A percentile compares a stretch with the other conserved stretches of the same genome.
These are phyloP conservation scores for Boloria selene DNA, from an alignment of 2,888 invertebrate genomes.

Conservation along the genomic window DNA sequence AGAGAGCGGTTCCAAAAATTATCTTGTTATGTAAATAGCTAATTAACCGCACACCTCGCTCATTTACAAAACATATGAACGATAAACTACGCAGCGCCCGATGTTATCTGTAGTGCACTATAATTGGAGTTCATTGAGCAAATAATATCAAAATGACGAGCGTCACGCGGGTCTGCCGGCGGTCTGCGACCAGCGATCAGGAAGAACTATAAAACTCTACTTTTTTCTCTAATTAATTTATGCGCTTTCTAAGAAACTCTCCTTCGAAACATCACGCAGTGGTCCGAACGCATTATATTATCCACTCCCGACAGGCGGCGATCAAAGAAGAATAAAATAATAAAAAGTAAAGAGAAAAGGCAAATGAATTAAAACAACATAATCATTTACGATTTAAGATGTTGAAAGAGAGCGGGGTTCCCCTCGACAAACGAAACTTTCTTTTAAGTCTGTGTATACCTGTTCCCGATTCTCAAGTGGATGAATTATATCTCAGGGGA, in stretches of 20 bases:
- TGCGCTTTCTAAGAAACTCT: constrained; percentile 49
- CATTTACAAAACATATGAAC: constrained; percentile 32
- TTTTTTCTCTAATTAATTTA: constrained; percentile 55
- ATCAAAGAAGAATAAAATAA: constrained; percentile 70
- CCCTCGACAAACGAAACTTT: constrained; percentile 78
- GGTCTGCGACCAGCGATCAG: constrained; percentile 20
- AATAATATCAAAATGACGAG: constrained; percentile 40
- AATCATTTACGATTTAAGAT: constrained; percentile 79
- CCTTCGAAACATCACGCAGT: constrained; percentile 46
- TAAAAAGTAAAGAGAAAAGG: constrained; percentile 71
- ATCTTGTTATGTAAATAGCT: constrained; percentile 29
- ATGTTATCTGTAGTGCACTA: constrained; percentile 35
- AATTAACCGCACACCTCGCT: constrained; percentile 38
- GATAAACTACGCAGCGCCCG: constrained; percentile 35
- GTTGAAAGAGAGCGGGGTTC: constrained; percentile 67
- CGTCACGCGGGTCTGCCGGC: constrained; percentile 21
- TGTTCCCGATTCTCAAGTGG: constrained; percentile 79
- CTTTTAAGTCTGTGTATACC: constrained; percentile 79
- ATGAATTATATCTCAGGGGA: constrained; percentile 79
- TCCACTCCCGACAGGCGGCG: constrained; percentile 78
- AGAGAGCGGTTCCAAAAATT: constrained; percentile 18
- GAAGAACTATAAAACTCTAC: constrained; percentile 46
- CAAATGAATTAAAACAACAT: constrained; percentile 82
- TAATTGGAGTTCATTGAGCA: constrained; percentile 40
- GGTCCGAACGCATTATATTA: constrained; percentile 51